Percentiles rank a stretch among this genome's conserved stretches.
Evolutionary conservation across 2,888 invertebrate species (phyloP).

Genomic region (Xanthostigma xanthostigma): DNA sequence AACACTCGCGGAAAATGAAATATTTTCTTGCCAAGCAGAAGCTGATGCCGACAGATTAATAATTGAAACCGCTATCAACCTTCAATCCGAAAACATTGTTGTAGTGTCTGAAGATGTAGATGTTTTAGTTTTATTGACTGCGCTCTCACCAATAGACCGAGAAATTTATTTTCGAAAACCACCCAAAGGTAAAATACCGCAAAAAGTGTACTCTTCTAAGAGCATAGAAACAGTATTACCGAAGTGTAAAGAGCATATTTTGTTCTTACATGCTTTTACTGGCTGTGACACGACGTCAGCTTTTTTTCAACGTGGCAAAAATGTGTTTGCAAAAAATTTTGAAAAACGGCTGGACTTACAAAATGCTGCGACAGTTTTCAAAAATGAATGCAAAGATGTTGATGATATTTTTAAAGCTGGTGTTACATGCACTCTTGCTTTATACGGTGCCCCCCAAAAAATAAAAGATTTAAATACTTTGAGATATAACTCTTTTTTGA

Average conservation of each 20-base stretch:
- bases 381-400: background rate
- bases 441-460: background rate
- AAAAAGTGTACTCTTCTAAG: slow-evolving; percentile 8
- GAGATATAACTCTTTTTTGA: slow-evolving; percentile 5
- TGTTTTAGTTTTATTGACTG: background rate
- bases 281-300: slow-evolving; percentile 11
- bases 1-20: slow-evolving; percentile 8
- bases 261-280: slow-evolving; percentile 12
- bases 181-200: slow-evolving; percentile 6
- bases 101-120: slow-evolving; percentile 5
- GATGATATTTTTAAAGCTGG: background rate
- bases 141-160: background rate
- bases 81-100: slow-evolving; percentile 8
- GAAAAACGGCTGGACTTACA: background rate
- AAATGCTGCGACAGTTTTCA: background rate
- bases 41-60: slow-evolving; percentile 7
- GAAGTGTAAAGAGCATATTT: slow-evolving; percentile 9
- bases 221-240: slow-evolving; percentile 5
- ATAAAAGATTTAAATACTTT: slow-evolving; percentile 1
- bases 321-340: too few species aligned
- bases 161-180: slow-evolving; percentile 5
- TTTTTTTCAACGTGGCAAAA: too few species aligned
- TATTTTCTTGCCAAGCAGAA: slow-evolving; percentile 10
- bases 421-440: background rate
- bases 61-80: slow-evolving; percentile 11